Evolutionary conservation across 1,140 invertebrate species (phyloP).

Genomic region (Musca vetustissima): DNA sequence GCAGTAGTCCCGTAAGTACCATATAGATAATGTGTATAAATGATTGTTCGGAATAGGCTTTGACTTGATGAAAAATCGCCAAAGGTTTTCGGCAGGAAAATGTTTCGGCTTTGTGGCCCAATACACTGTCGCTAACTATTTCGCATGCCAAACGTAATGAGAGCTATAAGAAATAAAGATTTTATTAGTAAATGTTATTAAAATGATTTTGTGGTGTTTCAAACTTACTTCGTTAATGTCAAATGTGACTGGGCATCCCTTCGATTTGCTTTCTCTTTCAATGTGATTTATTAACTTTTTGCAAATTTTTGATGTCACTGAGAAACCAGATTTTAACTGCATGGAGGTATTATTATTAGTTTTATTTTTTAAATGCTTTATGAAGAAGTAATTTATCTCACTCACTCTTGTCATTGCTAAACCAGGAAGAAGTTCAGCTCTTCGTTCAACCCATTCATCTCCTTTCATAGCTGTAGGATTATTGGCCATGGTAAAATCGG

Average conservation of each 20-base stretch:
- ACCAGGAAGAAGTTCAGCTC: slow-evolving; percentile 60
- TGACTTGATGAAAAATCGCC: slow-evolving; percentile 34
- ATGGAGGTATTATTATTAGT: neutral
- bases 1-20: slow-evolving; percentile 33
- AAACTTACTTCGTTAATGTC: slow-evolving; percentile 40
- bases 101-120: slow-evolving; percentile 56
- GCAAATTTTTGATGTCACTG: slow-evolving; percentile 45
- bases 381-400: no score
- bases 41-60: slow-evolving; percentile 33
- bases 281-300: slow-evolving; percentile 39
- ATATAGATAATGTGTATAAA: slow-evolving; percentile 32
- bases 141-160: slow-evolving; percentile 57
- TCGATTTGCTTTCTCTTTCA: slow-evolving; percentile 34
- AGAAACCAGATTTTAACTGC: slow-evolving; percentile 45
- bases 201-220: neutral
- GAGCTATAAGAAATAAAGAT: slow-evolving; percentile 31
- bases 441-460: slow-evolving; percentile 60
- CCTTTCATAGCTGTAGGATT: slow-evolving; percentile 57
- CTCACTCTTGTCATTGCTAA: slow-evolving; percentile 56
- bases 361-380: neutral
- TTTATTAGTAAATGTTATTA: neutral
- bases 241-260: slow-evolving; percentile 28
- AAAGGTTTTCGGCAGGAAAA: slow-evolving; percentile 38
- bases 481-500: slow-evolving; percentile 55
- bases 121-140: slow-evolving; percentile 57